A percentile compares a stretch with the other conserved stretches of the same genome.
These are phyloP conservation scores for Gonioctena quinquepunctata DNA, from an alignment of 1,140 invertebrate species.

Conservation along the genomic window DNA sequence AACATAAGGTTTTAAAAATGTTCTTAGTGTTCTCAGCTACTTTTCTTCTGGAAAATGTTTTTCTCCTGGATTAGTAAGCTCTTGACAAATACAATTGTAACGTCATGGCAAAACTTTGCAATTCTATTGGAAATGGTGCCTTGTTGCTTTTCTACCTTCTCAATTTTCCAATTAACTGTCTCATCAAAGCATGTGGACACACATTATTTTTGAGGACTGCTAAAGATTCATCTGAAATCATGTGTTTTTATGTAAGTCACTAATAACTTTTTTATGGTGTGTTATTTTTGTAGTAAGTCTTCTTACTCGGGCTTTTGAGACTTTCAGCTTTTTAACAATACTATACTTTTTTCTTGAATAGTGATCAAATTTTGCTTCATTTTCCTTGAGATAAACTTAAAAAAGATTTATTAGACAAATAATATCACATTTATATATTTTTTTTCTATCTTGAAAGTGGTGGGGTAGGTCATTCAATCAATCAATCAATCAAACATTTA, in stretches of 20 bases:
- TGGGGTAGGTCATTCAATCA: too few relatives aligned
- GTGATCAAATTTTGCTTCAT: too few relatives aligned
- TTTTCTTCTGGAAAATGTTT: slow-evolving; percentile 5
- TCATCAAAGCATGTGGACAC: neutral
- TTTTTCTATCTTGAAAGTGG: too few relatives aligned
- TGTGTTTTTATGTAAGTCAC: neutral
- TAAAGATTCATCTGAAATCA: neutral
- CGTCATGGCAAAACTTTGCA: neutral
- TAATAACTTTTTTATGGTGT: neutral
- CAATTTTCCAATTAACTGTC: neutral
- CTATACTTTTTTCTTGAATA: too few relatives aligned
- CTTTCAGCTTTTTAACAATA: neutral
- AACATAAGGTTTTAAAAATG: neutral
- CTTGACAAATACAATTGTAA: neutral
- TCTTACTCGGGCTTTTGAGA: neutral
- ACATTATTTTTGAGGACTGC: neutral
- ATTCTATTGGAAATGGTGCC: neutral
- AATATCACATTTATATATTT: too few relatives aligned
- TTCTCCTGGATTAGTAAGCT: neutral
- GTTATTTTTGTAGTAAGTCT: neutral
- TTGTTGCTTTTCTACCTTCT: neutral
- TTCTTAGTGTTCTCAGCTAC: neutral
- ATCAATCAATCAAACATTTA: too few relatives aligned
- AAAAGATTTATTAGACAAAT: too few relatives aligned
- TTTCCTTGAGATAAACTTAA: too few relatives aligned